Evolutionary conservation across 2,113 vertebrate species (phyloP).

Genomic region (Ptilorrhoa leucosticta): DNA sequence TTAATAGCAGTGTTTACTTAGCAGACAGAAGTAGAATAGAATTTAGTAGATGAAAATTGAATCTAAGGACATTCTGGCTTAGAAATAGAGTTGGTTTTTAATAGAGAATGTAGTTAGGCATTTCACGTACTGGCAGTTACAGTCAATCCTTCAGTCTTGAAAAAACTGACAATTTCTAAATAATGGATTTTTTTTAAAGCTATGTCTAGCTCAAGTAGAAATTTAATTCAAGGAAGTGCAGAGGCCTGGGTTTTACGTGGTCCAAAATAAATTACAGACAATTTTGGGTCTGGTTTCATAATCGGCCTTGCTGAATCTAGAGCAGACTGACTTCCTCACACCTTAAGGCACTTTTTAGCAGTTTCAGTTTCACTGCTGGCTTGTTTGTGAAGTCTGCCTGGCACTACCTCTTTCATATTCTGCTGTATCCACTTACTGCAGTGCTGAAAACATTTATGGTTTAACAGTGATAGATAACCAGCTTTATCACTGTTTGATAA

Average conservation of each 20-base stretch:
- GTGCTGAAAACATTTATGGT: not conserved
- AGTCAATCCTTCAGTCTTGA: not conserved
- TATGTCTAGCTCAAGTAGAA: not conserved
- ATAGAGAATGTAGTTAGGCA: not conserved
- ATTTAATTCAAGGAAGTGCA: not conserved
- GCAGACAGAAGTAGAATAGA: not conserved
- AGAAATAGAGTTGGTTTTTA: not conserved
- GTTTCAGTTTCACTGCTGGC: not conserved
- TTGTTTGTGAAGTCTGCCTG: not conserved
- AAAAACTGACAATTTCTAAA: not conserved
- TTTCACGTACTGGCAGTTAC: not conserved
- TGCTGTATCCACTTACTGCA: not conserved
- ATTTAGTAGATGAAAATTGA: not conserved
- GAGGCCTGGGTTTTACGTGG: not conserved
- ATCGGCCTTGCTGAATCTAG: not conserved
- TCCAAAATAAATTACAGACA: not conserved
- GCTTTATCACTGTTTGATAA: not conserved
- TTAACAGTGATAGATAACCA: not conserved
- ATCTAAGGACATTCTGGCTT: not conserved
- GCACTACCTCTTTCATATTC: not conserved
- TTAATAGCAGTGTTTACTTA: not conserved
- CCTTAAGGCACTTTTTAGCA: not conserved
- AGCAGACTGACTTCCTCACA: not conserved
- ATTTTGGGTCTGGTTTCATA: not conserved
- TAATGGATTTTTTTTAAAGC: not conserved